Percentiles rank a stretch among this genome's conserved stretches.
Evolutionary conservation across 2,888 invertebrate genomes (phyloP).

Genomic region (Listrodromus nycthemerus): DNA sequence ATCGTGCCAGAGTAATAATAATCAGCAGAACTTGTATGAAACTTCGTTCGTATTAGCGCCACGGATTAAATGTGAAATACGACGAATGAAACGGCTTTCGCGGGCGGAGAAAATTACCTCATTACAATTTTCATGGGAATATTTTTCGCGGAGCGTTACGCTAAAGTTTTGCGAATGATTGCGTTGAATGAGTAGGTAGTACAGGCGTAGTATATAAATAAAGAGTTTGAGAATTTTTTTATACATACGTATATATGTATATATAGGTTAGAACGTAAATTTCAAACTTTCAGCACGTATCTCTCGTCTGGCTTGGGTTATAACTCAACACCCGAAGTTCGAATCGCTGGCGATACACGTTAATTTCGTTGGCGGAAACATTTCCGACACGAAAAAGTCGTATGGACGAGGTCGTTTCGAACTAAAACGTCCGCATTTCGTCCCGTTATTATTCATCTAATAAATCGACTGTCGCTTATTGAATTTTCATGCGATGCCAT

Average conservation of each 20-base stretch:
- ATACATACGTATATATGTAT: no score
- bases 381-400: neutral
- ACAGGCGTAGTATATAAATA: conserved; percentile 4
- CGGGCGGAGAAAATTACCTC: conserved; percentile 28
- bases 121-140: conserved; percentile 36
- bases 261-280: neutral
- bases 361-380: neutral
- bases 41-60: neutral
- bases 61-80: neutral
- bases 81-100: conserved; percentile 1
- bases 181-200: conserved; percentile 9
- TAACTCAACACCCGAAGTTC: neutral
- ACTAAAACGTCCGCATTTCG: neutral
- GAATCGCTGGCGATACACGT: neutral
- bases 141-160: conserved; percentile 9
- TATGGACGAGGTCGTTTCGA: neutral
- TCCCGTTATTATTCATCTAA: neutral
- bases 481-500: neutral
- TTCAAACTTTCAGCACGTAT: conserved; percentile 1
- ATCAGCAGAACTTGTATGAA: neutral
- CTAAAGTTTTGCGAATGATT: conserved; percentile 17
- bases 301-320: neutral
- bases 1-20: neutral
- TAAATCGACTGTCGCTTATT: neutral
- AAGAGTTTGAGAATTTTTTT: neutral